phyloP scores from a whole-genome alignment of 2,888 invertebrate genomes.

The Diarsia brunnea region DNA sequence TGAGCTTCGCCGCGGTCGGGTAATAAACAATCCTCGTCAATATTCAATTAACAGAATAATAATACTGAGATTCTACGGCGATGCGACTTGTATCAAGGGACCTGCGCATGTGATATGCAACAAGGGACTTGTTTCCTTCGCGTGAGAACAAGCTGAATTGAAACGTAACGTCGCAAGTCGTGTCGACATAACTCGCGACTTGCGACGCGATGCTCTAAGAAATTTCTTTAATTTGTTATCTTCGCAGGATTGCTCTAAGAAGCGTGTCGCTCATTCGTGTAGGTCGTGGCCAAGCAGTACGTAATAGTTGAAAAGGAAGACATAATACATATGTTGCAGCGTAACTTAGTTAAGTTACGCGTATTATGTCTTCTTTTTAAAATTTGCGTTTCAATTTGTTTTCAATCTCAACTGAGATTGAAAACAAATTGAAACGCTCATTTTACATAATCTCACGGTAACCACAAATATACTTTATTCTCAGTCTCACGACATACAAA shows the following conservation, averaged over 20 bases:
- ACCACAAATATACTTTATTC: not conserved
- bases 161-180: not conserved
- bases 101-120: not conserved
- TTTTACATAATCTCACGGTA: constrained; percentile 16
- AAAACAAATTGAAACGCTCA: constrained; percentile 1
- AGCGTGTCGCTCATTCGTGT: not conserved
- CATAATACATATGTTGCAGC: not conserved
- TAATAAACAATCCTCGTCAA: not conserved
- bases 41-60: not conserved
- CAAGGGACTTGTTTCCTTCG: not conserved
- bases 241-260: not conserved
- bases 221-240: not conserved
- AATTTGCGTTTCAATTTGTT: constrained; percentile 1
- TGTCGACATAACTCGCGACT: not conserved
- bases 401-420: not conserved
- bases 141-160: not conserved
- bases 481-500: constrained; percentile 9
- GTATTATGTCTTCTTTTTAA: too few relatives aligned
- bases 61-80: not conserved
- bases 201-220: not conserved
- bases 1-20: too few relatives aligned
- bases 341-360: not conserved
- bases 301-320: constrained; percentile 1
- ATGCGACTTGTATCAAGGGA: not conserved
- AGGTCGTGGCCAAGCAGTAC: not conserved